Evolutionary conservation across 2,888 invertebrate genomes (phyloP), one percentile per base, ranked within the genome.

Genomic region (Torymus auratus): DNA sequence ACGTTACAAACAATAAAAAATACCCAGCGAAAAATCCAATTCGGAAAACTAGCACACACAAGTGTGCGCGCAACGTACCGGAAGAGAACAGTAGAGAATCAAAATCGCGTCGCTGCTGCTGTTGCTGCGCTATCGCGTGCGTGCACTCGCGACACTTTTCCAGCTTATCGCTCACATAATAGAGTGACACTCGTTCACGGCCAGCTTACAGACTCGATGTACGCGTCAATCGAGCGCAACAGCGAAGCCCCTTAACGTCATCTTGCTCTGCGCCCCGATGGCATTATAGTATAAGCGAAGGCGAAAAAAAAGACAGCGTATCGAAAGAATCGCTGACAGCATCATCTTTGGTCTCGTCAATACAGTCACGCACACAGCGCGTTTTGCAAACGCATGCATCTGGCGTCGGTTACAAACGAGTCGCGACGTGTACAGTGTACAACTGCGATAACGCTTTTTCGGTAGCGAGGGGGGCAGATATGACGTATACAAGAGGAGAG

Each of bases 111-210:
- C 2, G 20, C 20, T 20, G 20, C 20, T 20, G 20, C 20, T 20
- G 20, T 2, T 41, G 41, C 41, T 41, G 41, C 41, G 53, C 17
- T 28, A 17, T 55, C 28, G 15, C n/a, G 23, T 50, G 50, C 15
- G 41, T 41, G 41, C 41, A 41, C 41, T 41, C 41, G 50, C 53
- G 71, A 67, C 61, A 76, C 15, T 70, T 76, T 71, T 62, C 60
- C 20, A 28, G 50, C 23, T 71, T 67, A 74, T 80, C 80, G 61
- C 56, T 62, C 68, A 7, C 52, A 17, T 58, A 74, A 69, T 64
- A 64, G 58, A 80, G 75, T 67, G 80, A 76, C 75, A 76, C 67
- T 71, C 50, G 53, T 65, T 80, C 80, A 75, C 53, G 75, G 71
- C 71, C 74, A 60, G 15, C 50, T 28, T 68, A 56, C n/a, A 61